Base-by-base conservation (phyloP, 2,797 vertebrate genomes). In the Microctenopoma steveboyesi region DNA sequence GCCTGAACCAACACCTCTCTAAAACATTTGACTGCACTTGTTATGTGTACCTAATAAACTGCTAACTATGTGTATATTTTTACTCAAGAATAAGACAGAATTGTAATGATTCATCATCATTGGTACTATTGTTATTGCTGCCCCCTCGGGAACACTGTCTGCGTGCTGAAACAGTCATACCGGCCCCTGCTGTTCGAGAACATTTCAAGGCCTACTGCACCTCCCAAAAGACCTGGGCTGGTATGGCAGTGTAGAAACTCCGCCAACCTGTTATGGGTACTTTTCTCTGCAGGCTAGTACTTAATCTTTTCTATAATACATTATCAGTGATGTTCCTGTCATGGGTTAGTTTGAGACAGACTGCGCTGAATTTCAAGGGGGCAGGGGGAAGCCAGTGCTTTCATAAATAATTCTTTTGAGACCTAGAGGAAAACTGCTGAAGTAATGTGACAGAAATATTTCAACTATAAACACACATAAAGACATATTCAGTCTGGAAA, bases 251-350 rank as follows among this genome's bases (percentile, higher is more conserved):
- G 64, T 56, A 55, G 63, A 78, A 56, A 64, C 56, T 76, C 56
- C 67, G 54, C 72, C 82, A 86, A 74, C 56, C 62, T 83, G 71
- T 72, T 68, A 46, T 22, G 68, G 64, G 65, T 59, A 64, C 59
- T 83, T 12, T 10, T 72, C 46, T 53, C 82, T 16, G 35, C 85
- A 76, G 70, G 79, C 64, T 69, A 68, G 61, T 64, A 61, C 78
- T 76, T 79, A 69, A 66, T 82, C 79, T 87, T 77, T 84, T 89
- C 75, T 80, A 82, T 85, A 62, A 88, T 85, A 81, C 78, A 89
- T 89, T 74, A 88, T 52, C 79, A 76, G 72, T 75, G 79, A 84
- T 87, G 83, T 84, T 86, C 61, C 76, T 86, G 78, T 81, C 69
- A 82, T 69, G 72, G 83, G 78, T 81, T 82, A 60, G 74, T 88